Evolutionary conservation across 2,797 vertebrate genomes (phyloP).

Genomic region (Anguilla obscura): DNA sequence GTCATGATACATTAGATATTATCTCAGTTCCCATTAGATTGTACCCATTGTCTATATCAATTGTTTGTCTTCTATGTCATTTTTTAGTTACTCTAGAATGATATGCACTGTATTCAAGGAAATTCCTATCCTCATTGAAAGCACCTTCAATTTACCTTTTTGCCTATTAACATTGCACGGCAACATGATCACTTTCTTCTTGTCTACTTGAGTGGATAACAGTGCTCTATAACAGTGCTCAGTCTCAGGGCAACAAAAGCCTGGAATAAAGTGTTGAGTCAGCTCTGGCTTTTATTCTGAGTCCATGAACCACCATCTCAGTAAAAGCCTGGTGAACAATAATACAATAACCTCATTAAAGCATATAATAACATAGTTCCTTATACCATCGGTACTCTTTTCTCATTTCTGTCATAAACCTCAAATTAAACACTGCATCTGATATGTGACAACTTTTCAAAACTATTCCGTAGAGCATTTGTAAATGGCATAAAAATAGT

Average conservation of each 20-base stretch:
- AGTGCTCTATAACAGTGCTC: not conserved
- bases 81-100: no score
- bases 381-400: no score
- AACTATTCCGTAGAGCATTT: not conserved
- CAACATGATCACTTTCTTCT: not conserved
- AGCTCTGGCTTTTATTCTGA: not conserved
- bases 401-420: no score
- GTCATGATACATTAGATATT: no score
- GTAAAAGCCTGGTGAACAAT: not conserved
- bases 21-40: no score
- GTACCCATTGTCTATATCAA: no score
- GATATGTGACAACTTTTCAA: not conserved
- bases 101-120: no score
- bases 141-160: not conserved
- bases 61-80: no score
- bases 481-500: not conserved
- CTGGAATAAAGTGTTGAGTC: slow-evolving; percentile 1
- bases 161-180: not conserved
- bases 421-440: no score
- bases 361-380: no score
- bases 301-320: slow-evolving; percentile 3
- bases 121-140: not conserved
- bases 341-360: not conserved
- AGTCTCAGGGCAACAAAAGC: not conserved
- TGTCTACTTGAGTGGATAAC: not conserved